Base-by-base conservation (phyloP, 2,113 vertebrate species). In the Pithys albifrons region DNA sequence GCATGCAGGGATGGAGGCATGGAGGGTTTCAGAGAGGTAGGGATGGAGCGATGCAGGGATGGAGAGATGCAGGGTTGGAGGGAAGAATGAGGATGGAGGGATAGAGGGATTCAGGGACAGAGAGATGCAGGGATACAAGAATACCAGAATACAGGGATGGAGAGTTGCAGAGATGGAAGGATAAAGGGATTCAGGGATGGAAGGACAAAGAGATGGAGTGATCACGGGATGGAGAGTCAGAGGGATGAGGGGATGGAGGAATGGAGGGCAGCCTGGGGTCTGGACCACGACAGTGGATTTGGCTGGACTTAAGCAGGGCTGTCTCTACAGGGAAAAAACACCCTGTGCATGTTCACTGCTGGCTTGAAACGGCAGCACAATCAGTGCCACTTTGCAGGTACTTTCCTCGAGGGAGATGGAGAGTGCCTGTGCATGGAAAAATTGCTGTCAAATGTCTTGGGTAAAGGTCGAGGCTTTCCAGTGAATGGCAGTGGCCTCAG, bases 341-440 rank as follows among this genome's bases (percentile, higher is more conserved):
- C 31, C 24, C 48, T 2, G 48, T 11, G 6, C 41, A 22, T 28
- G 15, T 7, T 69, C 58, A 2, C 64, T 24, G 48, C 52, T 3
- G 14, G 17, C 20, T 8, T 11, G 59, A 11, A 35, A 12, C 35
- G 2, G 59, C 29, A 7, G 22, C 14, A 6, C 33, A 2, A 1
- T 2, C 6, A 1, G 45, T 25, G 61, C 48, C 6, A 27, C 37
- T 18, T 6, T 4, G 1, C 0, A 14, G 22, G 35, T 1, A 37
- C 73, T 37, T 31, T n/a, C 6, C 25, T 7, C 3, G 28, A 6
- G 22, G 31, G 59, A 41, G 31, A 0, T 2, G 33, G 35, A 6
- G 10, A 12, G 17, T 1, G 31, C 1, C 46, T 1, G 37, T 11
- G 33, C 5, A 0, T 0, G 14, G 70, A 1, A 15, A 27, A n/a